A percentile compares a stretch with the other conserved stretches of the same genome.
These are phyloP conservation scores for Scolopax mira DNA, from an alignment of 2,113 vertebrate genomes.

Conservation along the genomic window DNA sequence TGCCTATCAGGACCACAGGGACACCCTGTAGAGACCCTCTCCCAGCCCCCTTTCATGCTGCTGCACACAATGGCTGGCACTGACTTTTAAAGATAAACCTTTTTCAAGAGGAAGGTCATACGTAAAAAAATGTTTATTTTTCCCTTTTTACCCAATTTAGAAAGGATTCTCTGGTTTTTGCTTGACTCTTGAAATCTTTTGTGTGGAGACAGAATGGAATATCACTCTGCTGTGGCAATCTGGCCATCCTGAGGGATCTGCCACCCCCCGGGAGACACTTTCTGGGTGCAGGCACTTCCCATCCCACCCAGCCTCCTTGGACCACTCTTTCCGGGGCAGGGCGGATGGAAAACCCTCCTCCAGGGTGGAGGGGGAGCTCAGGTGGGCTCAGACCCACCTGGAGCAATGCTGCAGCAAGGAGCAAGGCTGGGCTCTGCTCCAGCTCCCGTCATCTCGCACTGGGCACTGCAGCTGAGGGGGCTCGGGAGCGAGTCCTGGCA, in stretches of 20 bases:
- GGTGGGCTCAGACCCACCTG: background rate
- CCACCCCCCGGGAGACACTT: background rate
- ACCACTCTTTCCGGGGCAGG: background rate
- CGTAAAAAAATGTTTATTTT: background rate
- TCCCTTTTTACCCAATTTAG: background rate
- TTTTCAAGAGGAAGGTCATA: background rate
- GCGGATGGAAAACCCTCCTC: background rate
- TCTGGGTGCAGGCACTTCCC: background rate
- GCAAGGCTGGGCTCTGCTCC: background rate
- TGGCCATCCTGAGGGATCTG: background rate
- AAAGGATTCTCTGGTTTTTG: background rate
- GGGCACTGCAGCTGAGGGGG: background rate
- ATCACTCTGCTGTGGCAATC: background rate
- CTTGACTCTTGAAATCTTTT: background rate
- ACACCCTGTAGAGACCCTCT: background rate
- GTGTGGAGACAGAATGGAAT: background rate
- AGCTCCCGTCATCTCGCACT: background rate
- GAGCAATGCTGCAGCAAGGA: fast-evolving
- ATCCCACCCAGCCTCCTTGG: background rate
- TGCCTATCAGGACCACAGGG: background rate
- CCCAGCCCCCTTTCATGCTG: fast-evolving
- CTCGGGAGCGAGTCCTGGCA: fast-evolving
- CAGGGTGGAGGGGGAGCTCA: background rate
- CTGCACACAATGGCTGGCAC: fast-evolving
- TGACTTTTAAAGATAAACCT: background rate